Evolutionary conservation across 2,797 vertebrate genomes (phyloP), one percentile per base, ranked within the genome.

Genomic region (Silurus lanzhouensis): DNA sequence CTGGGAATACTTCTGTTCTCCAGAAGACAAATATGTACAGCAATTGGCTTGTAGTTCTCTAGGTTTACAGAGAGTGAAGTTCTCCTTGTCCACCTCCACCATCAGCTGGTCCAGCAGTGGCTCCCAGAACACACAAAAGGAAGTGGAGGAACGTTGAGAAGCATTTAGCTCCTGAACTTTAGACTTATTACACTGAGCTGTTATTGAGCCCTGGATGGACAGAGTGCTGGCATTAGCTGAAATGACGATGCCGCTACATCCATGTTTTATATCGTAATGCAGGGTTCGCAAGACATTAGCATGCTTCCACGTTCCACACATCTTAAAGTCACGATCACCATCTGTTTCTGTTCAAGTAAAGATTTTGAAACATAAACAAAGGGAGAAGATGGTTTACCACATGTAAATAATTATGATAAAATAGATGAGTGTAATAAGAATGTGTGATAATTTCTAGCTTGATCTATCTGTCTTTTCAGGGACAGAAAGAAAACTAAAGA

Each of bases 81-180:
- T 91, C 17, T 20, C 0, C 0, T 2, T 0, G 7, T 80, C 0
- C 0, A 95, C 19, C 89, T 95, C 10, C 84, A 95, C 86, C 46
- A 68, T 89, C 71, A 96, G 38, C 84, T 66, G 90, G 89, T 95
- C 95, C 88, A 93, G 85, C 74, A 95, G 61, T 0, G 95, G 94
- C 70, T 95, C 94, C 94, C 95, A 95, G 83, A 89, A 44, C 84
- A 96, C 84, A 38, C 94, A 95, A 91, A 96, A 95, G 0, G 1
- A 0, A 3, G 38, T 93, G 1, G 87, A 55, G n/a, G 5, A 1
- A 0, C 7, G 0, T 25, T 0, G 3, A 52, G 8, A 9, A 6
- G 5, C 13, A 9, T 0, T 63, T 8, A 94, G 90, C 1, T 0
- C 0, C 64, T 91, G 72, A 1, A 60, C 72, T 0, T 81, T 10